phyloP scores from a whole-genome alignment of 2,888 invertebrate genomes.

The Agonum fuliginosum region DNA sequence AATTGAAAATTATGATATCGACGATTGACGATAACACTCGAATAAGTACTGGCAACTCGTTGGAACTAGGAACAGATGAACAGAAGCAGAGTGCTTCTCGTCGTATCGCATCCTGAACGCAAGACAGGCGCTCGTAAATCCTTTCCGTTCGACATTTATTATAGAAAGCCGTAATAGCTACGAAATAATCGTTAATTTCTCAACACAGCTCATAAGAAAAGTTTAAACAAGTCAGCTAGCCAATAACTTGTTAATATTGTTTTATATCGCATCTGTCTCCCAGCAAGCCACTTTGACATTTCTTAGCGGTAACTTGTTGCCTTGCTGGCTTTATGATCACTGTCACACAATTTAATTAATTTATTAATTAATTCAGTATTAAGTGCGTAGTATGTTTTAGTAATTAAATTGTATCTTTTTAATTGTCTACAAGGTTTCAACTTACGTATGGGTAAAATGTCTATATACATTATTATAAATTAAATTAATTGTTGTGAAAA shows the following conservation, averaged over 20 bases:
- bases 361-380: slow-evolving; percentile 51
- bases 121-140: slow-evolving; percentile 67
- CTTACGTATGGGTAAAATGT: slow-evolving; percentile 24
- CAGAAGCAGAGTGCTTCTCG: slow-evolving; percentile 54
- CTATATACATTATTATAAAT: slow-evolving; percentile 19
- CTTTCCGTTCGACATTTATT: slow-evolving; percentile 68
- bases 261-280: slow-evolving; percentile 46
- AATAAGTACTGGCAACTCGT: neutral
- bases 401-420: slow-evolving; percentile 48
- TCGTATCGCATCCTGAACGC: slow-evolving; percentile 59
- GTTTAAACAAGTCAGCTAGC: slow-evolving; percentile 40
- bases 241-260: slow-evolving; percentile 55
- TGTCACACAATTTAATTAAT: slow-evolving; percentile 53
- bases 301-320: slow-evolving; percentile 11
- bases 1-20: too few relatives aligned
- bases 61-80: too few relatives aligned
- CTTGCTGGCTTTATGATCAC: slow-evolving; percentile 28
- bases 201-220: slow-evolving; percentile 52
- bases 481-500: slow-evolving; percentile 10
- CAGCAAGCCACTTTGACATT: neutral
- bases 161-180: slow-evolving; percentile 68
- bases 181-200: slow-evolving; percentile 68
- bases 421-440: slow-evolving; percentile 49
- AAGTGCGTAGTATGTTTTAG: slow-evolving; percentile 46
- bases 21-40: neutral